A percentile compares a stretch with the other conserved stretches of the same genome.
phyloP scores from a whole-genome alignment of 2,797 vertebrate species.

The Diceros bicornis region DNA sequence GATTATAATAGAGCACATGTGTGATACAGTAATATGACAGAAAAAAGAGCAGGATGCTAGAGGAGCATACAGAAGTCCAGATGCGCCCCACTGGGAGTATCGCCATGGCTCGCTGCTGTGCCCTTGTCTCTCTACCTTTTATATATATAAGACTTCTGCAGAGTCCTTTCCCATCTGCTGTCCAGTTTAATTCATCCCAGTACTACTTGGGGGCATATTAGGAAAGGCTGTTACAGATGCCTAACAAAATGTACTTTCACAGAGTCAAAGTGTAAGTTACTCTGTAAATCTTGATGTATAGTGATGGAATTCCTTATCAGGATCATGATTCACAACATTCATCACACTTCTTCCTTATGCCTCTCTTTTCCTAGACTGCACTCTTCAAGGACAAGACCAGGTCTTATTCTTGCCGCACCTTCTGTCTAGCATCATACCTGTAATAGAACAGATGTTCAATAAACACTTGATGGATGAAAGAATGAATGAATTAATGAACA shows the following conservation, averaged over 20 bases:
- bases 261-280: neutral
- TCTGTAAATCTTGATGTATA: neutral
- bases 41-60: neutral
- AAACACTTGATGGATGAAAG: neutral
- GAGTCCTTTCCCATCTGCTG: neutral
- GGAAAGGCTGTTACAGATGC: neutral
- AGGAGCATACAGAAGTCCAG: neutral
- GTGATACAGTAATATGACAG: accelerated
- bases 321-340: no score
- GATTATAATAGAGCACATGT: no score
- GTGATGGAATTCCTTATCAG: neutral
- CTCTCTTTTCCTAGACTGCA: neutral
- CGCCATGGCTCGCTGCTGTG: accelerated
- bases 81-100: neutral
- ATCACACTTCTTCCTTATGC: neutral
- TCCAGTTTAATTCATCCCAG: neutral
- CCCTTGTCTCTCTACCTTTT: neutral
- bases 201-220: neutral
- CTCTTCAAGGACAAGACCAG: neutral
- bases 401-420: neutral
- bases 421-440: neutral
- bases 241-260: neutral
- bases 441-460: neutral
- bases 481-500: neutral
- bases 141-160: neutral